These are phyloP conservation scores for Neogobius melanostomus DNA, from an alignment of 2,113 vertebrate genomes.

Conservation along the genomic window DNA sequence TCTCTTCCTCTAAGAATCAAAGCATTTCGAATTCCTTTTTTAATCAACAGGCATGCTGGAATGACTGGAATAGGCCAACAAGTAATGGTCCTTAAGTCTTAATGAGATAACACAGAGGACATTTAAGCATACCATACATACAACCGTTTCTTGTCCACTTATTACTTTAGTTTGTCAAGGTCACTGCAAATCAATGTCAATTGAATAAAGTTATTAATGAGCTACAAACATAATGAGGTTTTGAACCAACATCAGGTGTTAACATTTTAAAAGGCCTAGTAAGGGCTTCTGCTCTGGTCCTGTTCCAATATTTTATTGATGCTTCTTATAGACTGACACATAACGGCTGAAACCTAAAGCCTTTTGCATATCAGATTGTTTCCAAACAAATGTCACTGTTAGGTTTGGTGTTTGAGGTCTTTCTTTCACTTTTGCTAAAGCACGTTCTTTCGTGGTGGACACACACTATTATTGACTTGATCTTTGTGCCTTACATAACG, in stretches of 20 bases:
- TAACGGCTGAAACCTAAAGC: conserved; percentile 59
- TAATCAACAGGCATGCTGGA: conserved; percentile 67
- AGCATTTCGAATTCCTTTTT: conserved; percentile 54
- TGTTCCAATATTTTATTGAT: conserved; percentile 16
- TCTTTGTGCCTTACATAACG: conserved; percentile 68
- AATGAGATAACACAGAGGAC: conserved; percentile 42
- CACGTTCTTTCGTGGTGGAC: conserved; percentile 51
- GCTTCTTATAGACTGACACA: conserved; percentile 39
- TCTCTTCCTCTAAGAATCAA: conserved; percentile 41
- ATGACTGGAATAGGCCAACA: conserved; percentile 59
- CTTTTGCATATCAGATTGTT: conserved; percentile 36
- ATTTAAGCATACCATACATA: conserved; percentile 15
- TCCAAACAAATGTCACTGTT: neutral
- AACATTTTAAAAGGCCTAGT: neutral
- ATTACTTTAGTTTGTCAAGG: neutral
- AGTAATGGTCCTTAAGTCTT: conserved; percentile 53
- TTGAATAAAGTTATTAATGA: neutral
- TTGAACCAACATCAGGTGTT: neutral
- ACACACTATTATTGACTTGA: conserved; percentile 43
- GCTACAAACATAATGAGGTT: neutral
- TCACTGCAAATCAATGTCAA: neutral
- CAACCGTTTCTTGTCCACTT: conserved; percentile 9
- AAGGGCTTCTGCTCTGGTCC: conserved; percentile 2
- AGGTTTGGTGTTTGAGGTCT: neutral
- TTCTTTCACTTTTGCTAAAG: conserved; percentile 60